Base-by-base conservation (phyloP, 2,113 vertebrate genomes). In the Gorsachius goisagi region DNA sequence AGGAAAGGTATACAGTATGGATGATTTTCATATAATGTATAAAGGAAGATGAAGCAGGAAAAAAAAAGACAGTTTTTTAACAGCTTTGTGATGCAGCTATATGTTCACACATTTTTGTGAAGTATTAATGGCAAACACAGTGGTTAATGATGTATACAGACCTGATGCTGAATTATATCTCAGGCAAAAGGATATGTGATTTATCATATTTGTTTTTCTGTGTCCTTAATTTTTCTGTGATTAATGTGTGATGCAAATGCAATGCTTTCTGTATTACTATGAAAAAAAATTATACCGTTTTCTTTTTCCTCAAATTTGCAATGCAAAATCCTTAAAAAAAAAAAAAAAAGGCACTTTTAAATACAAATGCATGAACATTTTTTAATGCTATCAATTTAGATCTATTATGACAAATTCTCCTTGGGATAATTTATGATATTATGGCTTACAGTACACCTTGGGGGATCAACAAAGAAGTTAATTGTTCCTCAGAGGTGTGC, bases 151-250 rank as follows among this genome's bases (percentile, higher is more conserved):
- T 47, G 56, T 85, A 66, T 88, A 67, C 72, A 92, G 16, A 9
- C 35, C 35, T 90, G 55, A 85, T 92, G 60, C 37, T 84, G 69
- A 89, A 84, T 92, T 90, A 74, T 90, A 63, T 67, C 30, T 76
- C 26, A 62, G 41, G 32, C 20, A 92, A 87, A 89, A 94, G 3
- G 26, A 80, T 81, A 60, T 68, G 33, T 84, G 80, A 95, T 94
- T 96, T 94, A 88, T 96, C 47, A 59, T 90, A 81, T 90, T 92
- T 79, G 67, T 44, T 96, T 96, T 97, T 64, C 64, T 53, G 5
- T 75, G 69, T 78, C 64, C 58, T 72, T 95, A 92, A 59, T 95
- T 93, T 87, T 87, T 78, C 77, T 85, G 33, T 92, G 94, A 91
- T 96, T 94, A 96, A 95, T 94, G 80, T 81, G 44, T 72, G 44